Evolutionary conservation across 1,140 invertebrate species (phyloP).

Genomic region (Zaprionus lachaisei): DNA sequence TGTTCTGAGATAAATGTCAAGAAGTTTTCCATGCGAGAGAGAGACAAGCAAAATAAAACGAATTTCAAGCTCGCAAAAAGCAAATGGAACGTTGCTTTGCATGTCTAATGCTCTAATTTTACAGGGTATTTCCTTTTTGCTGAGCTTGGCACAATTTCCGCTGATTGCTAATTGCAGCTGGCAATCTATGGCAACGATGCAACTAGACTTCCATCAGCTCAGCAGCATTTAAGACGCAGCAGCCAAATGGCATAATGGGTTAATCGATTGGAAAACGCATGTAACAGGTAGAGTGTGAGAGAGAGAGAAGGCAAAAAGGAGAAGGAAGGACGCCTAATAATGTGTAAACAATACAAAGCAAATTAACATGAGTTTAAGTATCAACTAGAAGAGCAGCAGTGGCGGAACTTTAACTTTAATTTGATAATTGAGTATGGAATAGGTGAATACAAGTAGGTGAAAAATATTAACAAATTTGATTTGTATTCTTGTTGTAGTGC

Average conservation of each 20-base stretch:
- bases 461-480: background rate
- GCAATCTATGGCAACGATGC: background rate
- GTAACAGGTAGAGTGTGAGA: background rate
- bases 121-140: background rate
- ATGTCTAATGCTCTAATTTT: background rate
- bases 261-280: slow-evolving; percentile 5
- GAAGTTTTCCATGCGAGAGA: slow-evolving; percentile 1
- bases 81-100: background rate
- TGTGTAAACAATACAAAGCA: background rate
- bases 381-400: background rate
- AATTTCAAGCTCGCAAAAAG: background rate
- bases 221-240: background rate
- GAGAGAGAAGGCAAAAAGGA: too few relatives aligned
- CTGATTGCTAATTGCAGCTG: background rate
- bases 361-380: background rate
- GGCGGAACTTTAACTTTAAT: background rate
- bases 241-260: slow-evolving; percentile 1
- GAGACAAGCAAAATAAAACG: slow-evolving; percentile 5
- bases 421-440: background rate
- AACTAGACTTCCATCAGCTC: background rate
- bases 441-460: background rate
- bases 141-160: background rate
- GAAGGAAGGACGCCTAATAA: background rate
- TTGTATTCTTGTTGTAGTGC: too few relatives aligned
- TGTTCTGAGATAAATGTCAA: slow-evolving; percentile 6